Conservation (phyloP, 2,113 vertebrate species). For the Nanorana parkeri region DNA sequence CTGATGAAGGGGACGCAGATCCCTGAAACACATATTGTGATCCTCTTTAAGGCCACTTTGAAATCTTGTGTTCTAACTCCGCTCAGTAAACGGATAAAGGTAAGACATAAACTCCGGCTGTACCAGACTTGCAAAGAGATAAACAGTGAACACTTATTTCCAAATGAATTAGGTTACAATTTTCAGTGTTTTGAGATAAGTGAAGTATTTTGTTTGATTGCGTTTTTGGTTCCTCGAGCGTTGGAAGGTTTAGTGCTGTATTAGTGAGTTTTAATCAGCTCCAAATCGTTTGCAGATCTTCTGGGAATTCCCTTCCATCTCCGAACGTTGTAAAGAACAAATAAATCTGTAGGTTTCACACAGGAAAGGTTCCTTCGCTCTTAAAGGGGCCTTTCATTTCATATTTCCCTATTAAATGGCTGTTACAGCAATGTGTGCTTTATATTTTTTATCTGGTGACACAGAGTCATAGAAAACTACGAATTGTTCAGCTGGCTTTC, state of each 20-base stretch:
- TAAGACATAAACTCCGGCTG: slow-evolving; percentile 30
- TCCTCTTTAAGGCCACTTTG: not conserved
- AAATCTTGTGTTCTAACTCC: slow-evolving; percentile 8
- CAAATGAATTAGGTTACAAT: slow-evolving; percentile 32
- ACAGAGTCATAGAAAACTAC: too few species aligned
- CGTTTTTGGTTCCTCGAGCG: slow-evolving; percentile 43
- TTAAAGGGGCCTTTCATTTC: slow-evolving; percentile 3
- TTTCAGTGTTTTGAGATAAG: slow-evolving; percentile 46
- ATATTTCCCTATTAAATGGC: not conserved
- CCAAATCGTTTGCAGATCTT: slow-evolving; percentile 39
- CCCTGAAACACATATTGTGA: not conserved
- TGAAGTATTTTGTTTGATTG: slow-evolving; percentile 48
- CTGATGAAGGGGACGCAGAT: too few species aligned
- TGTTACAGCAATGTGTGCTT: not conserved
- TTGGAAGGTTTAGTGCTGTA: slow-evolving; percentile 39
- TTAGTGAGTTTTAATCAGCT: slow-evolving; percentile 47
- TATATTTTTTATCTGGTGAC: too few species aligned
- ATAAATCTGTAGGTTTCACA: slow-evolving; percentile 20
- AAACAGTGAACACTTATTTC: slow-evolving; percentile 41
- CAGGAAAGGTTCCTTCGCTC: not conserved
- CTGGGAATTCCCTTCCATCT: slow-evolving; percentile 38
- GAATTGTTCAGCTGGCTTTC: too few species aligned
- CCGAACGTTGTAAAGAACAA: slow-evolving; percentile 29
- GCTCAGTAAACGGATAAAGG: slow-evolving; percentile 11
- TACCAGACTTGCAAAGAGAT: slow-evolving; percentile 1